Evolutionary conservation across 92 coral and sea anemone species (phyloP), one percentile per base, ranked within the genome.

Genomic region (Epizoanthus rinbou): DNA sequence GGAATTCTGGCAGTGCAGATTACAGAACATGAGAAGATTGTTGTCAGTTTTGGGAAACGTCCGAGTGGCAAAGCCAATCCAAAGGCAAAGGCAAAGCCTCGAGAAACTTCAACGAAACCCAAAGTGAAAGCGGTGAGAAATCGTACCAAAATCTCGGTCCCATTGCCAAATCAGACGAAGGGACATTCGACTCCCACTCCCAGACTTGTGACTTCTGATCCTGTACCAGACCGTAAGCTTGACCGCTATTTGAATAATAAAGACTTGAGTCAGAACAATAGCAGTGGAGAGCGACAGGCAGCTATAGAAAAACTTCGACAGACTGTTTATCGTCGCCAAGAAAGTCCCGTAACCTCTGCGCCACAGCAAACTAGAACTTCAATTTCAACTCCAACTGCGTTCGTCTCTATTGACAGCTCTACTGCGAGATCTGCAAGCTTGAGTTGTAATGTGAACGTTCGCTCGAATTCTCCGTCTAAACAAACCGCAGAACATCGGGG

Each of bases 1-100:
- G 98, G 98, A 8, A 89, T 93, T 28, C 81, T 93, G 52, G 98
- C 98, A 60, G 98, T 93, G 85, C 94, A 93, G 91, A 91, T 93
- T 74, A 84, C 88, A 68, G 94, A 93, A 85, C 90, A 92, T 62
- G 98, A 93, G 81, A 93, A 90, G 79, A 91, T 93, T 91, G 98
- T 91, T 53, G 88, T 93, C 17, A 94, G 98, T 57, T 78, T 78
- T 62, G 82, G 82, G 15, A 78, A 78, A 25, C 82, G 72, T 7
- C 72, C 82, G 57, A 60, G 22, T 41, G 70, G 82, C 14, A 60
- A 63, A 78, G 22, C 66, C 63, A 63, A 63, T 60, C 60, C 69
- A 41, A 78, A 62, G 58, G 33, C 69, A 59, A 76, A 45, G 45
- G 33, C 69, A 59, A 76, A 45, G 45, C 63, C 15, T 8, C 23